Percentiles rank a stretch among this genome's conserved stretches.
phyloP scores from a whole-genome alignment of 92 coral and sea anemone genomes.

The Palythoa grandis region DNA sequence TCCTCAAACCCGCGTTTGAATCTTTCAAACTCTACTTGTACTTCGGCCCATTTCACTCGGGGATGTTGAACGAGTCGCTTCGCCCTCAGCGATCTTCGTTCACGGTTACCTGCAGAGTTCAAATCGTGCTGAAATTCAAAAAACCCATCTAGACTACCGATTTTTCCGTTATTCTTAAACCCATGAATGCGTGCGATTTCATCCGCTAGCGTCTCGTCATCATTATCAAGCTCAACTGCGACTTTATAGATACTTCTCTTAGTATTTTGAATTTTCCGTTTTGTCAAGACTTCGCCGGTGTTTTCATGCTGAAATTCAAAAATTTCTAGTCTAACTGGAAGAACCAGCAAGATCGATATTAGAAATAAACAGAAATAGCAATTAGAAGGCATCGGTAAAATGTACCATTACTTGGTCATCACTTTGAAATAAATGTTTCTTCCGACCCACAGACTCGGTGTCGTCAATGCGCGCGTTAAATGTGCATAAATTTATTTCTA shows the following conservation, averaged over 20 bases:
- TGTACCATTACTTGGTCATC: not conserved
- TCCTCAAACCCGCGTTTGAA: slow-evolving; percentile 70
- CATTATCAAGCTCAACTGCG: slow-evolving; percentile 84
- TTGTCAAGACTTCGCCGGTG: slow-evolving; percentile 35
- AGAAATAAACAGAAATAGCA: slow-evolving; percentile 46
- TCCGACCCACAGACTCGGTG: not conserved
- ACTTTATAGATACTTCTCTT: slow-evolving; percentile 67
- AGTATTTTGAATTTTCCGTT: slow-evolving; percentile 59
- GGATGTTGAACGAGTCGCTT: slow-evolving; percentile 81
- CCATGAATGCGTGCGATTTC: slow-evolving; percentile 80
- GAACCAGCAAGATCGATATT: slow-evolving; percentile 38
- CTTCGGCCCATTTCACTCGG: slow-evolving; percentile 80
- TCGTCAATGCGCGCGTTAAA: slow-evolving; percentile 46
- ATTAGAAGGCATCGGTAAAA: slow-evolving; percentile 54
- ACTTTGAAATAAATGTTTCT: not conserved
- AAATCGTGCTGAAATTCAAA: slow-evolving; percentile 75
- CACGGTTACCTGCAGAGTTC: slow-evolving; percentile 54
- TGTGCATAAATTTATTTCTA: slow-evolving; percentile 45
- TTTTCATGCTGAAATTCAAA: slow-evolving; percentile 13
- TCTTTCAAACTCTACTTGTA: slow-evolving; percentile 76
- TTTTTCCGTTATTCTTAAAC: slow-evolving; percentile 75
- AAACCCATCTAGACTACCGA: slow-evolving; percentile 73
- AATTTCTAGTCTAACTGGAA: slow-evolving; percentile 15
- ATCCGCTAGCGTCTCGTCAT: slow-evolving; percentile 76
- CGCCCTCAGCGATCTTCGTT: slow-evolving; percentile 64